Conservation (phyloP, 2,888 invertebrate species). For the Drosophila subsilvestris region DNA sequence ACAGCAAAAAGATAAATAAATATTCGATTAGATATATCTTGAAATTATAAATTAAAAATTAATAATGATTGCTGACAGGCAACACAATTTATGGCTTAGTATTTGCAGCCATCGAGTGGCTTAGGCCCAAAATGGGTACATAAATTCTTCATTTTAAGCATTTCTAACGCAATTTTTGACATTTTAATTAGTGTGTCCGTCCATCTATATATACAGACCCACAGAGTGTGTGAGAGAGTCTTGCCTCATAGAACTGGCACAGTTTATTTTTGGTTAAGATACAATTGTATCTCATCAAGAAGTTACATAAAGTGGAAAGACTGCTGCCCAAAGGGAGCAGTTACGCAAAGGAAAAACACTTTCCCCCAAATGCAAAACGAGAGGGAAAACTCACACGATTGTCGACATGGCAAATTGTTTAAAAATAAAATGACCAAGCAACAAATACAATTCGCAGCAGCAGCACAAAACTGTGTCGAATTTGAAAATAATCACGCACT, state of each 20-base stretch:
- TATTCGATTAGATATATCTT: not conserved
- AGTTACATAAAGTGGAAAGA: conserved; percentile 56
- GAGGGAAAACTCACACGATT: conserved; percentile 47
- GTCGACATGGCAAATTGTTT: conserved; percentile 57
- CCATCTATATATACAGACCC: conserved; percentile 53
- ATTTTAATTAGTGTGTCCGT: conserved; percentile 69
- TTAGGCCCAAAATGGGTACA: conserved; percentile 52
- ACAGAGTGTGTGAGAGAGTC: conserved; percentile 15
- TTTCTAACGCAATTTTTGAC: conserved; percentile 69
- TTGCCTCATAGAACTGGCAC: conserved; percentile 56
- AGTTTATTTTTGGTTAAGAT: conserved; percentile 63
- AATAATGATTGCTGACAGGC: not conserved
- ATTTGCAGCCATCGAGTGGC: conserved; percentile 38
- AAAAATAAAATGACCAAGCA: conserved; percentile 65
- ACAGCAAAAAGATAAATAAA: not conserved
- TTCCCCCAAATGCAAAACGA: conserved; percentile 44
- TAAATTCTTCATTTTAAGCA: conserved; percentile 65
- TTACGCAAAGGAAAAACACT: conserved; percentile 74
- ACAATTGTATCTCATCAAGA: conserved; percentile 58
- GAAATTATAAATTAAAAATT: too few species aligned
- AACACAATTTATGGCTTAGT: conserved; percentile 44
- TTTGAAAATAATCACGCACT: conserved; percentile 80
- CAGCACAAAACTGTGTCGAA: conserved; percentile 77
- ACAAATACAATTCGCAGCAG: conserved; percentile 70
- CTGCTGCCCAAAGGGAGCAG: conserved; percentile 57